Evolutionary conservation across 1,140 invertebrate genomes (phyloP), one percentile per base, ranked within the genome.

Genomic region (Carcinoscorpius rotundicauda): DNA sequence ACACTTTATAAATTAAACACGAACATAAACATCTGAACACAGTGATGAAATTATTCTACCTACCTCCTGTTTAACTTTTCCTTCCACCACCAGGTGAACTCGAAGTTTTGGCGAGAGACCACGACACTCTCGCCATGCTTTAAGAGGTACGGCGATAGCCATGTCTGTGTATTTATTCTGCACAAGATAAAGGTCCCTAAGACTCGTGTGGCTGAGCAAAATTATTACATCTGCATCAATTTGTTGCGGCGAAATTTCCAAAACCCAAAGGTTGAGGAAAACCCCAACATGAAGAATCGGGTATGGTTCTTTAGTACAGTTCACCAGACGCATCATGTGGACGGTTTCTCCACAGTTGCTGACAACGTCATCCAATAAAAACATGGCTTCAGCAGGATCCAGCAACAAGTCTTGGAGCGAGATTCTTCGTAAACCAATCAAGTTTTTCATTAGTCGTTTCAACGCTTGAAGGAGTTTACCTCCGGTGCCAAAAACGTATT

Each of bases 341-440:
- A 93, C 77, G 4, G 82, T 83, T 64, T 85, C 80, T 60, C 82
- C 83, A 70, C 86, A 86, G 63, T 76, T 75, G 5, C 68, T 65
- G 10, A 68, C 68, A 6, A 90, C 84, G 69, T 88, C 85, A 71
- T 91, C 88, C 69, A 92, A 77, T 51, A 92, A 76, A 75, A 83
- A 65, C 3, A 72, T 71, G 5, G 75, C 73, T 49, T 80, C 79
- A 57, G 76, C 73, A 60, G 67, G 67, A 49, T 90, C 87, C 52
- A 93, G 74, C 76, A 92, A 84, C 49, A 93, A 78, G 73, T 93
- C 86, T 58, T 87, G 82, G 55, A 93, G 71, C 71, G 88, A 85
- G 6, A 93, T 73, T 4, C 80, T 80, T 66, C 78, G 81, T 5
- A 93, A 73, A 70, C 82, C 79, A 49, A 77, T 78, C 51, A 93